phyloP scores from a whole-genome alignment of 2,888 invertebrate species.

The Perizoma affinitatum region DNA sequence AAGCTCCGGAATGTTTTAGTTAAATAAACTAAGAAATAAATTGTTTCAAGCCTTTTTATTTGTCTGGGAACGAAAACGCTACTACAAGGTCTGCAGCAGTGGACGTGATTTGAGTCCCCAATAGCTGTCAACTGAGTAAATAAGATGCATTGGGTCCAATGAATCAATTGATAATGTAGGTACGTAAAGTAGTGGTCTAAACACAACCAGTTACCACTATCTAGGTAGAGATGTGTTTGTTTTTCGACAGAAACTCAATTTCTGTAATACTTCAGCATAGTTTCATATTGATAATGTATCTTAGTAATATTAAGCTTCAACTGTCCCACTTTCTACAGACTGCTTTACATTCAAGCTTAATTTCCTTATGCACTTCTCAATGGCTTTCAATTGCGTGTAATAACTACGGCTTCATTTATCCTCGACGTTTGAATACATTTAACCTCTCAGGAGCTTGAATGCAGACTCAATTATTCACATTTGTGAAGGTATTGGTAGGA shows the following conservation, averaged over 20 bases:
- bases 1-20: slow-evolving; percentile 64
- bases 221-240: too few species aligned
- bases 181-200: not conserved
- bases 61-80: slow-evolving; percentile 31
- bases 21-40: slow-evolving; percentile 42
- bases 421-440: slow-evolving; percentile 1
- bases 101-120: slow-evolving; percentile 31
- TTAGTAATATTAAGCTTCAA: not conserved
- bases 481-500: too few species aligned
- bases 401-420: not conserved
- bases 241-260: too few species aligned
- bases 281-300: too few species aligned
- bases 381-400: slow-evolving; percentile 9
- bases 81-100: slow-evolving; percentile 1
- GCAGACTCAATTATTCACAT: too few species aligned
- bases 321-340: slow-evolving; percentile 23
- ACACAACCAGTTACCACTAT: too few species aligned
- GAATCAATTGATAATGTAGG: slow-evolving; percentile 29
- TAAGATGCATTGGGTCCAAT: slow-evolving; percentile 35
- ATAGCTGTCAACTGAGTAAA: slow-evolving; percentile 27
- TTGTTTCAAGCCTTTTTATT: slow-evolving; percentile 31
- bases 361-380: slow-evolving; percentile 12
- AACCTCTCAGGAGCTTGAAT: not conserved
- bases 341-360: slow-evolving; percentile 14
- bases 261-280: too few species aligned